Conservation (phyloP, 2,797 vertebrate genomes). For the Anguilla pacifica region DNA sequence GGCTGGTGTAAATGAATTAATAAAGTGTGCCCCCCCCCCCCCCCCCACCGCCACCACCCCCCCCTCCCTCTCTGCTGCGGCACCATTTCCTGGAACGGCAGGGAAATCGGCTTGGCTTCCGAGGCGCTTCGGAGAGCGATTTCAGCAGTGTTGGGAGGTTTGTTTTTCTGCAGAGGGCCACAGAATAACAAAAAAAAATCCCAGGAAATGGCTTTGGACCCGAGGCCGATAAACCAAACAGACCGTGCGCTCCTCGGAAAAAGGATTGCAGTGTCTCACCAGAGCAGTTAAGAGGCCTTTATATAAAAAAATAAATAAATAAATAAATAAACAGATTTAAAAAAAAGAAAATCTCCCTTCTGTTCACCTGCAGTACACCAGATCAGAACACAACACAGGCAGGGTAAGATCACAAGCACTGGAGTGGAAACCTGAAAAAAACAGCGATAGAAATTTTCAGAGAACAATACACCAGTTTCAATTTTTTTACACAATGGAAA, state of each 20-base stretch:
- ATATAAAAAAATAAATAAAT: background rate
- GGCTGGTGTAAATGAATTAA: background rate
- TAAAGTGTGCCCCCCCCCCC: background rate
- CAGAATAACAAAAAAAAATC: background rate
- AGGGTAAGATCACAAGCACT: background rate
- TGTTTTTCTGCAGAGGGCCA: background rate
- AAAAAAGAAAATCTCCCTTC: background rate
- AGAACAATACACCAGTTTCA: background rate
- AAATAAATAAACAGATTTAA: background rate
- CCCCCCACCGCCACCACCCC: too few relatives aligned
- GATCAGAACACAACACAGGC: background rate
- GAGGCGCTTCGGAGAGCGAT: background rate
- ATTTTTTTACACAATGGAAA: background rate
- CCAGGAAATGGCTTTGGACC: background rate
- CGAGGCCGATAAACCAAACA: background rate
- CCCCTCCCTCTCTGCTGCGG: background rate
- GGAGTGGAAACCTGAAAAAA: background rate
- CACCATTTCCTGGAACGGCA: background rate
- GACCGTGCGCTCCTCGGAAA: background rate
- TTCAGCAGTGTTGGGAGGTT: background rate
- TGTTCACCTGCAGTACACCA: background rate
- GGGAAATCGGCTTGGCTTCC: background rate
- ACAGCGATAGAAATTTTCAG: background rate
- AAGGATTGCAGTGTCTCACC: background rate
- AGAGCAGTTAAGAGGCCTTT: background rate